Evolutionary conservation across 2,888 invertebrate genomes (phyloP), one percentile per base, ranked within the genome.

Genomic region (Autographa gamma): DNA sequence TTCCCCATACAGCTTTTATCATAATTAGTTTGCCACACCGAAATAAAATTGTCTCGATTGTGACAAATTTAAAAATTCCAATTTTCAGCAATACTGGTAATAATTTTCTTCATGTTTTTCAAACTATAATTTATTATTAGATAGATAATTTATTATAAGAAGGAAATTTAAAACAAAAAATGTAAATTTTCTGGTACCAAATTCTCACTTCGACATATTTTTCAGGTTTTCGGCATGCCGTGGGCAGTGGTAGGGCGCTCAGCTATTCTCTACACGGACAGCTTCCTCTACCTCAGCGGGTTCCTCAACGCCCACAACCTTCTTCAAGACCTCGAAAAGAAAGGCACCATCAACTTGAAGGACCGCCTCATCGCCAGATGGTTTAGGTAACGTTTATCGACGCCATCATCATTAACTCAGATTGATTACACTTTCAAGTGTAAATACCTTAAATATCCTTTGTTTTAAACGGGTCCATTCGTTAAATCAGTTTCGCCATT

Each of bases 241-340:
- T 97, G 97, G 96, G 96, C 96, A 0, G 95, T 96, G 0, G 87
- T 96, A 3, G 96, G 96, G 8, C 93, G 97, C 48, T 96, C 96
- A 4, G 96, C 97, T 0, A 96, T 96, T 18, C 89, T 97, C 19
- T 97, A 97, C 86, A 97, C 97, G 0, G 97, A 97, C 86, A 95
- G 96, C 61, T 97, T 97, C 82, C 89, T 97, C 18, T 93, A 96
- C 71, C 90, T 97, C 18, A 97, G 97, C 77, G 97, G 97, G 0
- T 95, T 96, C 71, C 85, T 97, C 19, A 96, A 96, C 80, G 96
- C 96, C 0, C 92, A 95, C 86, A 94, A 96, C 61, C 90, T 97
- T 0, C 87, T 96, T 2, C 91, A 93, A 74, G 96, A 96, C 74
- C 88, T 96, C 41, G 94, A 96, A 69, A 93, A 88, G 71, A 93